Base-by-base conservation (phyloP, 1,140 invertebrate species). In the Drosophila malerkotliana region DNA sequence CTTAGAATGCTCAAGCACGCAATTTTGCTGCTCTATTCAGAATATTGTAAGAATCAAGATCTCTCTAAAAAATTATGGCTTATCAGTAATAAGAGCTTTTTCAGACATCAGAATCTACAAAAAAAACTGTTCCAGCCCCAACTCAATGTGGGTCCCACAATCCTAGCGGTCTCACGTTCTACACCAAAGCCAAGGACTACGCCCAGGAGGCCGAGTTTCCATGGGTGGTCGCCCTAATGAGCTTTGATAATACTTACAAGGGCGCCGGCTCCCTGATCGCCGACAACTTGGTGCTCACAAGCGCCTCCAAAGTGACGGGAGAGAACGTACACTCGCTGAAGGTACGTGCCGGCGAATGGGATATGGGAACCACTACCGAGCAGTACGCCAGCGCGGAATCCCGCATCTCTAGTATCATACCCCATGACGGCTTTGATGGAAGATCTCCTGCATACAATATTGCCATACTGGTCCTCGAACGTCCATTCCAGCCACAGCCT, bases 171-270 rank as follows among this genome's bases (percentile, higher is more conserved):
- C 5, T 18, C n/a, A 10, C n/a, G 0, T 39, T 15, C 21, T 15
- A 5, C 6, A 26, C 24, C 5, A 5, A 3, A 1, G 8, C 15
- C 0, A 3, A n/a, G 3, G 15, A 10, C 8, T 7, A 30, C 1
- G 58, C 63, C 12, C 63, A 64, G 34, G 47, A 64, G 34, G 94
- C 95, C 8, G 97, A 98, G 92, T 97, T 97, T 75, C 96, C 96
- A 0, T 98, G 97, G 97, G 96, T 97, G 92, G 95, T 96, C 0
- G 96, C 96, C 3, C 93, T 98, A 30, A 79, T 97, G 69, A 95
- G 94, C 75, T 92, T 93, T 0, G 91, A 93, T 10, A 94, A 95
- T 73, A 94, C 60, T 37, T 92, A 94, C 63, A 92, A 95, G 39
- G 95, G 95, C 39, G 95, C 94, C 0, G 95, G 94, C 0, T 94